A percentile compares a stretch with the other conserved stretches of the same genome.
Conservation (phyloP, 1,140 invertebrate genomes). For the Heterodera carotae region DNA sequence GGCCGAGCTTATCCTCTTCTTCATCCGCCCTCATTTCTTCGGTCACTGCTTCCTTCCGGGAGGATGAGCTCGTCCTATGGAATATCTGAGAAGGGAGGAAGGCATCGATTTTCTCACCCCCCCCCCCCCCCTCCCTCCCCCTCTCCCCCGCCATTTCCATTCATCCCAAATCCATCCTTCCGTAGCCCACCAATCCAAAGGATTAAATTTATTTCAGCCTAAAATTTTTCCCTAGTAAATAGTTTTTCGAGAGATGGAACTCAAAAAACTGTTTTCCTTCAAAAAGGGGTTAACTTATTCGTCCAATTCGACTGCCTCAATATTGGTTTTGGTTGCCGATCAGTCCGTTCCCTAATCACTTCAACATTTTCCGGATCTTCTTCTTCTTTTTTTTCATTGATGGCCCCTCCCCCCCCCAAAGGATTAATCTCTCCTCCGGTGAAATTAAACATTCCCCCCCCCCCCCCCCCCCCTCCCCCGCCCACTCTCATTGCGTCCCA, state of each 20-base stretch:
- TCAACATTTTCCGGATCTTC: too few relatives aligned
- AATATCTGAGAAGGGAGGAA: neutral
- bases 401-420: too few relatives aligned
- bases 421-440: too few relatives aligned
- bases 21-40: neutral
- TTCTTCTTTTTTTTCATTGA: too few relatives aligned
- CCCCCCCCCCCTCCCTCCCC: too few relatives aligned
- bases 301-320: too few relatives aligned
- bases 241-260: too few relatives aligned
- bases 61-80: neutral
- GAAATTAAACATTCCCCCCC: neutral
- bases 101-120: conserved; percentile 1
- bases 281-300: neutral
- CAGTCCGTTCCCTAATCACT: too few relatives aligned
- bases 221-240: neutral
- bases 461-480: too few relatives aligned
- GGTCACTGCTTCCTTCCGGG: conserved; percentile 1
- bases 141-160: too few relatives aligned
- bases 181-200: neutral
- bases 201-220: neutral
- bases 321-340: too few relatives aligned
- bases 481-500: neutral
- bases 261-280: neutral
- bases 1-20: neutral
- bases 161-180: neutral